Evolutionary conservation across 2,888 invertebrate genomes (phyloP).

Genomic region (Copidosoma aretas): DNA sequence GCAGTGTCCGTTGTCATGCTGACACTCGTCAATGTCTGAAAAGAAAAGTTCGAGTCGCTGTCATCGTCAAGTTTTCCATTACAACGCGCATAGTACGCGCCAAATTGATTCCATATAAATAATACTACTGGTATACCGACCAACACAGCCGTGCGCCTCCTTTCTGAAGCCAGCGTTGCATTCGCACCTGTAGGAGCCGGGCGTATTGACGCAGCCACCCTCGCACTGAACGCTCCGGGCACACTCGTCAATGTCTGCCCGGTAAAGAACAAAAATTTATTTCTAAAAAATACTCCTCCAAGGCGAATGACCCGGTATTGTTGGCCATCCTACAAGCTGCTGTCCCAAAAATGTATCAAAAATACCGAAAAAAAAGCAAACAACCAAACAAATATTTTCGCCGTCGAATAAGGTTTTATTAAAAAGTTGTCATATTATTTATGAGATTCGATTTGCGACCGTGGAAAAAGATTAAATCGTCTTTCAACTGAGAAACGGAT

Average conservation of each 20-base stretch:
- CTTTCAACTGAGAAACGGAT: no score
- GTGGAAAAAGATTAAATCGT: no score
- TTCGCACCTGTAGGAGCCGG: slow-evolving; percentile 62
- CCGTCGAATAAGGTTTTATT: no score
- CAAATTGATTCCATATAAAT: neutral
- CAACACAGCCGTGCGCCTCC: slow-evolving; percentile 15
- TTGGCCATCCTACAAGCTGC: no score
- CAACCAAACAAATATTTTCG: slow-evolving; percentile 11
- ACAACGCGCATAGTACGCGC: neutral
- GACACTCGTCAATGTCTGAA: slow-evolving; percentile 60
- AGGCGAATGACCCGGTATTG: no score
- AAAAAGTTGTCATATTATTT: no score
- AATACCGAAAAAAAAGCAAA: no score
- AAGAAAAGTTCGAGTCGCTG: neutral
- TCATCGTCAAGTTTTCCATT: no score
- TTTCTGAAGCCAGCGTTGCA: slow-evolving; percentile 50
- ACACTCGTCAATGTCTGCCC: slow-evolving; percentile 61
- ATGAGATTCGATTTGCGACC: no score
- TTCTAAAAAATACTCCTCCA: slow-evolving; percentile 11
- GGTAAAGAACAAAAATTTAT: slow-evolving; percentile 2
- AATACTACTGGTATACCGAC: slow-evolving; percentile 14
- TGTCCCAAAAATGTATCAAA: no score
- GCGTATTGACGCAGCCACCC: slow-evolving; percentile 63
- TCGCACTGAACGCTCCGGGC: slow-evolving; percentile 57
- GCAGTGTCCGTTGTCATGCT: slow-evolving; percentile 57